A percentile compares a stretch with the other conserved stretches of the same genome.
phyloP scores from a whole-genome alignment of 2,888 invertebrate species.

The Eumerus sabulonum region DNA sequence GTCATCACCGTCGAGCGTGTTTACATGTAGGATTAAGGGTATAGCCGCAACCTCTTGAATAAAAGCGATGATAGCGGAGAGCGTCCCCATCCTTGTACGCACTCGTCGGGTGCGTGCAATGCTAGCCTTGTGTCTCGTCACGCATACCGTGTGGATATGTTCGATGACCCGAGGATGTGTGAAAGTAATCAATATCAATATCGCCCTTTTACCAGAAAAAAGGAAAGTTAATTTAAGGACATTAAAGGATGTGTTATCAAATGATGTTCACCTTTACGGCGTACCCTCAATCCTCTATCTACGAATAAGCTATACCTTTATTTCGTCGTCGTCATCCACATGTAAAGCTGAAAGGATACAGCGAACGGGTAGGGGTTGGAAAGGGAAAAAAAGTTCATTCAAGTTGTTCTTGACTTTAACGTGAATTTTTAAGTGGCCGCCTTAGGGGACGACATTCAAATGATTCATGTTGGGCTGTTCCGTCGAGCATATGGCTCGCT shows the following conservation, averaged over 20 bases:
- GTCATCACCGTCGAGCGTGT: not conserved
- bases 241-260: constrained; percentile 33
- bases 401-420: constrained; percentile 4
- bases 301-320: too few relatives aligned
- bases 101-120: not conserved
- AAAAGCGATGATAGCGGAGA: not conserved
- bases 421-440: constrained; percentile 27
- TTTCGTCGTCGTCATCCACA: too few relatives aligned
- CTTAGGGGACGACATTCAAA: not conserved
- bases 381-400: too few relatives aligned
- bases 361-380: too few relatives aligned
- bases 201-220: constrained; percentile 7
- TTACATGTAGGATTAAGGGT: not conserved
- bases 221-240: constrained; percentile 35
- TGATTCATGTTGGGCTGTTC: not conserved
- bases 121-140: not conserved
- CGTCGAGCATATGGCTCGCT: not conserved
- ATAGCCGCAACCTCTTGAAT: not conserved
- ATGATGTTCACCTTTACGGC: constrained; percentile 20
- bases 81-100: not conserved
- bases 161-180: not conserved
- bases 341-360: too few relatives aligned
- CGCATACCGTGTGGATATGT: too few relatives aligned
- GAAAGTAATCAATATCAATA: not conserved
- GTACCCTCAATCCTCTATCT: not conserved